Evolutionary conservation across 1,140 invertebrate genomes (phyloP).

Genomic region (Micrasema longulum): DNA sequence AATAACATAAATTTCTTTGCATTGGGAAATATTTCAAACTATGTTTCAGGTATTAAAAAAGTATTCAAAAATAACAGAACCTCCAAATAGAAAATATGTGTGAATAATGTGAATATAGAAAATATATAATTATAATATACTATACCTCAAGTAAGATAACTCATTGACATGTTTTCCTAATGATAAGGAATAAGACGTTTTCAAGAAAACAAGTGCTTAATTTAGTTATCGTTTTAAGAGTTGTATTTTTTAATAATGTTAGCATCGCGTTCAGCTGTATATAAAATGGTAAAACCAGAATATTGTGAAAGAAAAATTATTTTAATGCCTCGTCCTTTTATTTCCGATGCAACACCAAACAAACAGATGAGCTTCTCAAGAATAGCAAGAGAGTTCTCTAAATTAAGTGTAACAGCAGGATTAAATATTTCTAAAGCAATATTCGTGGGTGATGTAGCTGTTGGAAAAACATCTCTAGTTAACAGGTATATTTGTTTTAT

Average conservation of each 20-base stretch:
- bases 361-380: slow-evolving; percentile 49
- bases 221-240: background rate
- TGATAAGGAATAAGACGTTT: slow-evolving; percentile 15
- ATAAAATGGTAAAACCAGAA: slow-evolving; percentile 47
- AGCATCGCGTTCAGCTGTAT: slow-evolving; percentile 44
- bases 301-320: slow-evolving; percentile 45
- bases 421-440: slow-evolving; percentile 75
- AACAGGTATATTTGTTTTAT: slow-evolving; percentile 72
- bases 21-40: no score
- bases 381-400: slow-evolving; percentile 38
- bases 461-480: slow-evolving; percentile 84
- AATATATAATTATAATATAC: no score
- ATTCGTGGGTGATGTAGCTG: slow-evolving; percentile 82
- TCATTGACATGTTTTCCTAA: slow-evolving; percentile 20
- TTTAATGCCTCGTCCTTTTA: slow-evolving; percentile 49
- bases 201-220: slow-evolving; percentile 7
- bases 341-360: slow-evolving; percentile 44
- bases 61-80: no score
- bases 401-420: slow-evolving; percentile 35
- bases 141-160: slow-evolving; percentile 22
- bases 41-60: no score
- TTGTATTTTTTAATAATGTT: slow-evolving; percentile 36
- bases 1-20: no score
- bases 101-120: no score
- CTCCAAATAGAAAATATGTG: no score